Percentiles rank a stretch among this genome's conserved stretches.
Conservation (phyloP, 2,888 invertebrate species). For the Eilema sororculum region DNA sequence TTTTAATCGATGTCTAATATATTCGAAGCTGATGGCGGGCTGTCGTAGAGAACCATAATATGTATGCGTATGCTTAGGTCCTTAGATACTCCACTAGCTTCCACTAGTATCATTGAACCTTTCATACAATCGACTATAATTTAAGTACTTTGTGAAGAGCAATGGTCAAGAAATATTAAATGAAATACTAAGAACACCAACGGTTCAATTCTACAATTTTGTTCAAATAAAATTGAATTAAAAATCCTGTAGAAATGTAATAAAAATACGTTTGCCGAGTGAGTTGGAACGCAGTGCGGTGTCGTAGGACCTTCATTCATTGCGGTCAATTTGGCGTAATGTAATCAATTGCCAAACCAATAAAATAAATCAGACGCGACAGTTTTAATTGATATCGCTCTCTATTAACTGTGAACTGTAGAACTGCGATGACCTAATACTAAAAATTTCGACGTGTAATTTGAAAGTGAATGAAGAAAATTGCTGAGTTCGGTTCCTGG, state of each 20-base stretch:
- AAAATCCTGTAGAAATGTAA: conserved; percentile 7
- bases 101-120: not conserved
- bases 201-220: not conserved
- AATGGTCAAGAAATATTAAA: not conserved
- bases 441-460: conserved; percentile 28
- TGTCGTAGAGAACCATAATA: too few species aligned
- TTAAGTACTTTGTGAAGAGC: not conserved
- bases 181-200: not conserved
- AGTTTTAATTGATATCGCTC: conserved; percentile 85
- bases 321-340: conserved; percentile 86
- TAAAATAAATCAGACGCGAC: conserved; percentile 86
- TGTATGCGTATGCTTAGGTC: too few species aligned
- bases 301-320: conserved; percentile 77
- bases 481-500: not conserved
- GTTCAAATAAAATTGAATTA: not conserved
- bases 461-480: too few species aligned
- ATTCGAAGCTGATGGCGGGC: too few species aligned
- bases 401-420: conserved; percentile 74
- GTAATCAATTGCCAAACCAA: conserved; percentile 86
- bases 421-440: conserved; percentile 37
- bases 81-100: not conserved
- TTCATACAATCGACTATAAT: not conserved
- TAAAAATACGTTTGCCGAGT: conserved; percentile 28
- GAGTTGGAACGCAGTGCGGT: conserved; percentile 67
- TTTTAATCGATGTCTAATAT: too few species aligned